phyloP scores from a whole-genome alignment of 2,113 vertebrate species.

The Corythoichthys intestinalis region DNA sequence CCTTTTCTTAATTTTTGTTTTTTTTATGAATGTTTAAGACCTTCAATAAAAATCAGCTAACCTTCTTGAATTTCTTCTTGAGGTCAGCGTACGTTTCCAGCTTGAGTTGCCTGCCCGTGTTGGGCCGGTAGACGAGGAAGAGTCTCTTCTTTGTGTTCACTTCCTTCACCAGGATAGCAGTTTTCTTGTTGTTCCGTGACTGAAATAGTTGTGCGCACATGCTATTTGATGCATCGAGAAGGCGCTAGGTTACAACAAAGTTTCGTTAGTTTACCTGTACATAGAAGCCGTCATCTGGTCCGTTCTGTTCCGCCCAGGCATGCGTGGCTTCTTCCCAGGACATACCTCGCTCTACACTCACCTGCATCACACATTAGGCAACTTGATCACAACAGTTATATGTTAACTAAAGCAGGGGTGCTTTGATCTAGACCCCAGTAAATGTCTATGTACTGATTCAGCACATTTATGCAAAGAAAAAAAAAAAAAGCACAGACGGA shows the following conservation, averaged over 20 bases:
- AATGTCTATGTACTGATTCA: no score
- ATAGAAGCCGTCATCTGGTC: conserved; percentile 95
- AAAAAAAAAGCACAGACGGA: not conserved
- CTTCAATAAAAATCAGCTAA: conserved; percentile 29
- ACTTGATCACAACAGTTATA: not conserved
- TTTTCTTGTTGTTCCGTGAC: conserved; percentile 98
- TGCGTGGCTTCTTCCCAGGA: conserved; percentile 97
- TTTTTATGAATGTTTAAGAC: no score
- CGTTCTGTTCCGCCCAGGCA: conserved; percentile 91
- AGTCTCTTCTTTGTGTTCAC: conserved; percentile 93
- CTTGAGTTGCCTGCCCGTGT: conserved; percentile 94
- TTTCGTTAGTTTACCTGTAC: conserved; percentile 60
- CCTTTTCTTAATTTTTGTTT: not conserved
- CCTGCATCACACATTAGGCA: conserved; percentile 60
- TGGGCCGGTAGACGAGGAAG: conserved; percentile 93
- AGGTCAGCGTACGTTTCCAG: conserved; percentile 89
- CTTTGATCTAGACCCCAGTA: no score
- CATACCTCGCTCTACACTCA: conserved; percentile 96
- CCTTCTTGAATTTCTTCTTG: conserved; percentile 98
- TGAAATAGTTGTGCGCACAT: conserved; percentile 37
- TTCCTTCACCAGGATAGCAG: conserved; percentile 90
- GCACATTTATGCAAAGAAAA: no score
- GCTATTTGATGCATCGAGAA: not conserved
- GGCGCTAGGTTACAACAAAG: no score
- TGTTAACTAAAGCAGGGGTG: no score